A percentile compares a stretch with the other conserved stretches of the same genome.
Conservation (phyloP, 2,888 invertebrate genomes). For the Alcis repandata region DNA sequence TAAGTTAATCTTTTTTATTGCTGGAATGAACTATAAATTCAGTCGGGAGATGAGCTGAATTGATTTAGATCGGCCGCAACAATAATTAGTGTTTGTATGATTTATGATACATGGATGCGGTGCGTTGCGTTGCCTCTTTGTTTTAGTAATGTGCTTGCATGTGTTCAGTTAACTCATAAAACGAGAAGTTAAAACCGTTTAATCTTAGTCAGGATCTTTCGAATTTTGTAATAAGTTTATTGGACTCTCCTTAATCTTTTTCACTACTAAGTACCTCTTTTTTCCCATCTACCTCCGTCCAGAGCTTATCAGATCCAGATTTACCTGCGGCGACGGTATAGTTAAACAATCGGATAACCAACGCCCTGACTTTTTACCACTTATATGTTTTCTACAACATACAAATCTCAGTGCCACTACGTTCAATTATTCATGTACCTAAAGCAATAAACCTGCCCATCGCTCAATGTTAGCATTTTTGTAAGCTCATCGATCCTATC, state of each 20-base stretch:
- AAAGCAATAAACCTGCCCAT: slow-evolving; percentile 32
- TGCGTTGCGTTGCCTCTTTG: slow-evolving; percentile 37
- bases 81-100: slow-evolving; percentile 75
- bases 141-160: slow-evolving; percentile 20
- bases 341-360: too few relatives aligned
- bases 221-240: too few relatives aligned
- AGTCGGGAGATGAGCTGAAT: slow-evolving; percentile 63
- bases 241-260: too few relatives aligned
- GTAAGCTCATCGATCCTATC: slow-evolving; percentile 49
- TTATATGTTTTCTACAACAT: not conserved
- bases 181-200: not conserved
- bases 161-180: not conserved
- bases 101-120: slow-evolving; percentile 51
- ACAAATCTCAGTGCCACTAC: not conserved
- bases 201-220: not conserved
- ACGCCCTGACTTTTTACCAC: not conserved
- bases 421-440: slow-evolving; percentile 20
- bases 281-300: too few relatives aligned
- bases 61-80: slow-evolving; percentile 75
- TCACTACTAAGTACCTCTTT: too few relatives aligned
- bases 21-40: slow-evolving; percentile 70
- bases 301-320: too few relatives aligned
- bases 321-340: too few relatives aligned
- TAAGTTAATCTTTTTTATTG: slow-evolving; percentile 72
- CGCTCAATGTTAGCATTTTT: slow-evolving; percentile 28